Percentiles rank a stretch among this genome's conserved stretches.
Evolutionary conservation across 2,888 invertebrate species (phyloP).

Genomic region (Antheraea assamensis): DNA sequence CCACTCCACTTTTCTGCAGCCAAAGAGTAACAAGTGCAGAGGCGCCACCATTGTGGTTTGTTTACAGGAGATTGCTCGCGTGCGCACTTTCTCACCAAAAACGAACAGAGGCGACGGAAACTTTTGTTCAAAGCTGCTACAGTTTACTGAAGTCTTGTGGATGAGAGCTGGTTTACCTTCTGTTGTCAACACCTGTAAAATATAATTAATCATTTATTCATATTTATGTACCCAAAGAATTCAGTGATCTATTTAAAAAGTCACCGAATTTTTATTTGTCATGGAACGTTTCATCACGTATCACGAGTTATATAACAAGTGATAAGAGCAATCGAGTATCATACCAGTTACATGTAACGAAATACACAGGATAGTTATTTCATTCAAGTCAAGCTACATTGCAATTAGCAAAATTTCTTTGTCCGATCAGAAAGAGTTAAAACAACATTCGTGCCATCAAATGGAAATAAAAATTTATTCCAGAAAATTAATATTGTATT

Average conservation of each 20-base stretch:
- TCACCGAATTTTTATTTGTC: neutral
- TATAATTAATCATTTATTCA: neutral
- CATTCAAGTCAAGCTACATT: neutral
- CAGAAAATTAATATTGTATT: neutral
- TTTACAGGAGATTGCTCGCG: constrained; percentile 97
- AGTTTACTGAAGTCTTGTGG: constrained; percentile 98
- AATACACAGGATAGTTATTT: neutral
- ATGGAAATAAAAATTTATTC: neutral
- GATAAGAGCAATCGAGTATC: neutral
- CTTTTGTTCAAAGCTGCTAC: constrained; percentile 89
- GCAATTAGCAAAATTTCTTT: neutral
- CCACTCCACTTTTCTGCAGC: constrained; percentile 93
- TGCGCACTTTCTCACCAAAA: constrained; percentile 98
- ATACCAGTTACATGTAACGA: neutral
- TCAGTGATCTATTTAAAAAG: neutral
- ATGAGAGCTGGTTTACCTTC: constrained; percentile 97
- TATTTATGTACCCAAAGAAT: neutral
- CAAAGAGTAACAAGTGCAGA: constrained; percentile 95
- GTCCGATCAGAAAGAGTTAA: neutral
- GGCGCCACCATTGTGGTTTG: constrained; percentile 97
- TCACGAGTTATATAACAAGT: neutral
- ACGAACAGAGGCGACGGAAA: constrained; percentile 98
- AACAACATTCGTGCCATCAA: neutral
- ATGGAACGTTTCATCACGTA: neutral
- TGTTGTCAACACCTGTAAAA: constrained; percentile 90